A percentile compares a stretch with the other conserved stretches of the same genome.
Conservation (phyloP, 2,113 vertebrate species). For the Leiothrix lutea region DNA sequence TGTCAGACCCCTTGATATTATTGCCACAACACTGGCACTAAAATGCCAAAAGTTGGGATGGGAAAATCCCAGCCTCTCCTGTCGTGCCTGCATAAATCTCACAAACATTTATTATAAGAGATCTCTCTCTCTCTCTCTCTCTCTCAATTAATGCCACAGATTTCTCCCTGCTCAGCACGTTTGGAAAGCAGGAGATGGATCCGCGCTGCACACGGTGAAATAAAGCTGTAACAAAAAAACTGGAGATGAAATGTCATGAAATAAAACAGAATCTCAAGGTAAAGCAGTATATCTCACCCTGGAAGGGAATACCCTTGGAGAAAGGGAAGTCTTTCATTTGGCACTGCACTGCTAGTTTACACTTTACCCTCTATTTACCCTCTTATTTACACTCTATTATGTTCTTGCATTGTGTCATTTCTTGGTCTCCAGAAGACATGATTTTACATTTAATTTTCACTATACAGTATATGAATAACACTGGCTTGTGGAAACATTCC, state of each 20-base stretch:
- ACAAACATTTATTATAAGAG: not conserved
- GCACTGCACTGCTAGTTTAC: not conserved
- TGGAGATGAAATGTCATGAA: not conserved
- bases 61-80: not conserved
- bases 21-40: accelerated
- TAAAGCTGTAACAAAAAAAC: not conserved
- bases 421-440: not conserved
- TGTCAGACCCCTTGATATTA: not conserved
- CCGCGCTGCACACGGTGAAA: not conserved
- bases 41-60: not conserved
- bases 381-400: not conserved
- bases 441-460: not conserved
- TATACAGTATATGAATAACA: not conserved
- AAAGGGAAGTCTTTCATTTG: not conserved
- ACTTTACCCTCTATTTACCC: not conserved
- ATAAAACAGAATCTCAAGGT: not conserved
- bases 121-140: not conserved
- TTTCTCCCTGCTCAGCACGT: not conserved
- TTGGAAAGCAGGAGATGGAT: not conserved
- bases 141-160: not conserved
- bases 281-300: not conserved
- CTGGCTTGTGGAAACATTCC: not conserved
- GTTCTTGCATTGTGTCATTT: not conserved
- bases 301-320: not conserved
- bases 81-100: accelerated